Conservation (phyloP, 1,140 invertebrate species). For the Augochlora pura region DNA sequence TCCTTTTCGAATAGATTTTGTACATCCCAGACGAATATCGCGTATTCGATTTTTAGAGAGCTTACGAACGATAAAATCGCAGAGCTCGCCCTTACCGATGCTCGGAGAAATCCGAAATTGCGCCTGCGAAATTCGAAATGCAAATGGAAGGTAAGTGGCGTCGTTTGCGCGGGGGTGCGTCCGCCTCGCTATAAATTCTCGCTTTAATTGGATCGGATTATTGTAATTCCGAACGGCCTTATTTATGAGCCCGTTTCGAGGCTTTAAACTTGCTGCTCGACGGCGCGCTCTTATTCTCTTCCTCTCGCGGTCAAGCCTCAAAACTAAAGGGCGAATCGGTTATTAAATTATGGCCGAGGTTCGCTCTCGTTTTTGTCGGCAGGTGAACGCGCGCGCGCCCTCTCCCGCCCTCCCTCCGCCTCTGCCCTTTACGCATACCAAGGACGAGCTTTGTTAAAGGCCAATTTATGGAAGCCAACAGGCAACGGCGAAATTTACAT, state of each 20-base stretch:
- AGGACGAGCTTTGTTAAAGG: slow-evolving; percentile 52
- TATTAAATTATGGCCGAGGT: slow-evolving; percentile 74
- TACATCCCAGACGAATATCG: too few species aligned
- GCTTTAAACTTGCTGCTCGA: slow-evolving; percentile 57
- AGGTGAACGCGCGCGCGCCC: slow-evolving; percentile 49
- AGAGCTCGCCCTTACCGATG: too few species aligned
- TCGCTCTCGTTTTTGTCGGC: slow-evolving; percentile 65
- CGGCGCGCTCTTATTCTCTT: slow-evolving; percentile 47
- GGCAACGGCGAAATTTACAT: slow-evolving; percentile 1
- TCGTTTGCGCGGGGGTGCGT: slow-evolving; percentile 27
- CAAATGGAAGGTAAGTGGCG: slow-evolving; percentile 49
- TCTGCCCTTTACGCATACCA: slow-evolving; percentile 41
- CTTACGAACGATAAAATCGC: slow-evolving; percentile 9
- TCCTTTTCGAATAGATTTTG: too few species aligned
- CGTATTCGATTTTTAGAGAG: too few species aligned
- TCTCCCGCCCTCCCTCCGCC: neutral
- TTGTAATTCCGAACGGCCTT: slow-evolving; percentile 73
- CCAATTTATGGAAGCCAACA: slow-evolving; percentile 53
- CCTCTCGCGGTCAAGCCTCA: slow-evolving; percentile 38
- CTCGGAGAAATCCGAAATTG: slow-evolving; percentile 75
- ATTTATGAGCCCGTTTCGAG: slow-evolving; percentile 72
- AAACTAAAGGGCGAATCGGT: slow-evolving; percentile 69
- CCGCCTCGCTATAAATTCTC: slow-evolving; percentile 75
- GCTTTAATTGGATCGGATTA: slow-evolving; percentile 78
- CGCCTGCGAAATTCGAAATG: slow-evolving; percentile 75